Conservation (phyloP, 2,888 invertebrate genomes). For the Nephrotoma appendiculata region DNA sequence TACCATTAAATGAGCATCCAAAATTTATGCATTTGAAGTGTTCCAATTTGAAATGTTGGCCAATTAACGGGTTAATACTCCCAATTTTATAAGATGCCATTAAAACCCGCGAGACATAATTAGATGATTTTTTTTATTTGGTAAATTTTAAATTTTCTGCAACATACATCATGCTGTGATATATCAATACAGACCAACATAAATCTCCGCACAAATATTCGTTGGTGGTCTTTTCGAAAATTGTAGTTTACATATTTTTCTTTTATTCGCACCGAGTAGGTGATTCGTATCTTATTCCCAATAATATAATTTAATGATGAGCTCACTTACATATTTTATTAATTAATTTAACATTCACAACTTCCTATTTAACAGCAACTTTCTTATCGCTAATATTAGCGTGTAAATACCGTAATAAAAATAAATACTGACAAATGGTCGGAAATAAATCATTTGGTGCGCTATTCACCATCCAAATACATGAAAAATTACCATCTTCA, state of each 20-base stretch:
- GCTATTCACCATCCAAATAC: background rate
- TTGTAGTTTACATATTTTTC: background rate
- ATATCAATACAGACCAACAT: too few species aligned
- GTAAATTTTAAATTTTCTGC: too few species aligned
- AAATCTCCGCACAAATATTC: too few species aligned
- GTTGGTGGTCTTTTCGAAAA: background rate
- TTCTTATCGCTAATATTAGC: background rate
- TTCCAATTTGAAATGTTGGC: too few species aligned
- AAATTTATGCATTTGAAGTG: too few species aligned
- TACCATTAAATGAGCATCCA: too few species aligned
- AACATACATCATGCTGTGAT: too few species aligned
- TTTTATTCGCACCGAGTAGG: background rate
- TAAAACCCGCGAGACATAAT: too few species aligned
- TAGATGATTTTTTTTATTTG: too few species aligned
- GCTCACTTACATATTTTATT: background rate
- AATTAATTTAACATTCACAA: background rate
- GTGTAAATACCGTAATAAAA: background rate
- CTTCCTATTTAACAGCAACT: background rate
- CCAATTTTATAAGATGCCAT: too few species aligned
- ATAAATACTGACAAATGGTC: background rate
- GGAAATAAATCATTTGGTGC: background rate
- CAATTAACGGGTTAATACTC: too few species aligned
- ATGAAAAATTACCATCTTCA: background rate
- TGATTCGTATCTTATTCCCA: background rate
- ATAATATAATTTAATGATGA: background rate